Percentiles rank a stretch among this genome's conserved stretches.
phyloP scores from a whole-genome alignment of 2,888 invertebrate genomes.

The Heliconius erato region DNA sequence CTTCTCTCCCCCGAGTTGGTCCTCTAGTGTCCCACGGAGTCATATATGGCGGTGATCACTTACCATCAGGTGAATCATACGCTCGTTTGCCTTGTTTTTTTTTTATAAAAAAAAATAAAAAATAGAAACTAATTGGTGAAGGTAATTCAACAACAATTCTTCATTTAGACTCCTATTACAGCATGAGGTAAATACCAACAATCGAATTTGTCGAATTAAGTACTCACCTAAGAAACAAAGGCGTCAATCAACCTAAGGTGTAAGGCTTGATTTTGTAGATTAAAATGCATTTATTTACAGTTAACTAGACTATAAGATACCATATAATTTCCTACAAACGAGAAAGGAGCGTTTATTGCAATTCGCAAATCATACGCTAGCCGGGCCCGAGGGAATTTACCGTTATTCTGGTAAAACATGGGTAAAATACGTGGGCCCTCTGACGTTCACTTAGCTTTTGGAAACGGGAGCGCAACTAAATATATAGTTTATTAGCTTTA shows the following conservation, averaged over 20 bases:
- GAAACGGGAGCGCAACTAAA: constrained; percentile 33
- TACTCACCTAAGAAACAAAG: constrained; percentile 3
- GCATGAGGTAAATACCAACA: not conserved
- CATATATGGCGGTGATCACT: too few relatives aligned
- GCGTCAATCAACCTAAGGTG: not conserved
- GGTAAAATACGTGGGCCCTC: constrained; percentile 37
- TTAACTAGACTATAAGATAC: constrained; percentile 37
- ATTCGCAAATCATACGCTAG: constrained; percentile 53
- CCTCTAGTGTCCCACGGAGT: too few relatives aligned
- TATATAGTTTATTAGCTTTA: not conserved
- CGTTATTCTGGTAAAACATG: constrained; percentile 50
- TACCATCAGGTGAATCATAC: too few relatives aligned
- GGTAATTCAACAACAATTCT: not conserved
- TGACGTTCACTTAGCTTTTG: constrained; percentile 28
- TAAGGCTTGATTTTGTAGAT: constrained; percentile 12
- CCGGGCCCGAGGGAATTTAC: constrained; percentile 52
- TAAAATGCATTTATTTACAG: constrained; percentile 27
- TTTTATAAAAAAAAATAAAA: too few relatives aligned
- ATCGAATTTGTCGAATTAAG: not conserved
- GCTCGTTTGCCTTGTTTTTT: too few relatives aligned
- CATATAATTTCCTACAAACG: constrained; percentile 57
- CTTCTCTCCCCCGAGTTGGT: too few relatives aligned
- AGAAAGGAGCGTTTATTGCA: constrained; percentile 63
- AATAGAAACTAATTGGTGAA: not conserved
- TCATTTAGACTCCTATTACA: not conserved